Percentiles rank a stretch among this genome's conserved stretches.
Conservation (phyloP, 2,113 vertebrate species). For the Eudyptes chrysolophus region DNA sequence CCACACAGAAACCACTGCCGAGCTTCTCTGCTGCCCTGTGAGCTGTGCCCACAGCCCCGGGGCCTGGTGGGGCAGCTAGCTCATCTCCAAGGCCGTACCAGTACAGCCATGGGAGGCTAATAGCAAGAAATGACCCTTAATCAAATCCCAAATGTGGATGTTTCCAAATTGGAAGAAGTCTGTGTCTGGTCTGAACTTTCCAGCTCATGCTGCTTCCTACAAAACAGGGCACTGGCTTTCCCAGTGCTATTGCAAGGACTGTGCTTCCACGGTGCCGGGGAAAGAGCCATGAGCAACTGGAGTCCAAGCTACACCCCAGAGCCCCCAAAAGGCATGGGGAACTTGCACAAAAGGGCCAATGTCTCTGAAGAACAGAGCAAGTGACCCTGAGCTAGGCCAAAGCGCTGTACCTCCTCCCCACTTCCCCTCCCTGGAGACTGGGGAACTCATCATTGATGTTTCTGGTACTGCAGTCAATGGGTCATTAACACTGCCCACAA, state of each 20-base stretch:
- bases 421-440: neutral
- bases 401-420: neutral
- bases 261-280: rapidly evolving
- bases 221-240: neutral
- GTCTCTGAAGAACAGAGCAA: neutral
- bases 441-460: neutral
- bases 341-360: neutral
- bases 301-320: neutral
- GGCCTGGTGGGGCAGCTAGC: neutral
- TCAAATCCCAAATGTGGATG: neutral
- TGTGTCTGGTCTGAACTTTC: neutral
- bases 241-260: neutral
- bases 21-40: neutral
- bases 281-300: neutral
- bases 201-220: neutral
- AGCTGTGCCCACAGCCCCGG: neutral
- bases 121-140: neutral
- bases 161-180: neutral
- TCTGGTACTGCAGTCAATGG: neutral
- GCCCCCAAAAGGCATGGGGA: neutral
- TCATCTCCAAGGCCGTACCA: neutral
- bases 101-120: neutral
- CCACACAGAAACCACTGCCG: neutral
- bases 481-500: rapidly evolving
- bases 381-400: neutral